Percentiles rank a stretch among this genome's conserved stretches.
Evolutionary conservation across 2,797 vertebrate genomes (phyloP).

Genomic region (Tokudaia muenninki): DNA sequence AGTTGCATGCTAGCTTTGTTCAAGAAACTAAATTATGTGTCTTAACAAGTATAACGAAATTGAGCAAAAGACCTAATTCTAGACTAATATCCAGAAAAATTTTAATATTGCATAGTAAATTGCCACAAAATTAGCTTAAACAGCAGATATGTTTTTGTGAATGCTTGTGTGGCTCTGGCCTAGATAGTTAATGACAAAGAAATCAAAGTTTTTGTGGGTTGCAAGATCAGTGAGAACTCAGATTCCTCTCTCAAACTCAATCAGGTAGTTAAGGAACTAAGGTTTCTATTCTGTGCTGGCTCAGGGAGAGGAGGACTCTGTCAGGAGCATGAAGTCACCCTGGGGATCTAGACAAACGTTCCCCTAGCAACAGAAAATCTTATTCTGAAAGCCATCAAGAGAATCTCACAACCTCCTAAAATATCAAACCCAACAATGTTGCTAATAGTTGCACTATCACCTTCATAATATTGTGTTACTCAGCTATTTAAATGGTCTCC

Average conservation of each 20-base stretch:
- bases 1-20: neutral
- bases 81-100: neutral
- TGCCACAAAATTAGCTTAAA: conserved; percentile 4
- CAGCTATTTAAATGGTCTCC: neutral
- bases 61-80: conserved; percentile 13
- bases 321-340: neutral
- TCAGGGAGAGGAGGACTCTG: neutral
- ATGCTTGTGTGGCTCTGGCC: neutral
- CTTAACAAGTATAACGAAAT: conserved; percentile 21
- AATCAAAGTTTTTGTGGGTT: neutral
- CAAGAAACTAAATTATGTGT: neutral
- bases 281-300: neutral
- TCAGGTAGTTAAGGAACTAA: neutral
- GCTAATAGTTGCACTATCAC: neutral
- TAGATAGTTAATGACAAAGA: neutral
- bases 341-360: neutral
- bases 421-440: neutral
- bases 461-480: neutral
- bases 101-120: neutral
- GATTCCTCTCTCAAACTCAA: neutral
- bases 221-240: neutral
- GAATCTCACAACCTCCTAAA: neutral
- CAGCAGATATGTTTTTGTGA: neutral
- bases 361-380: neutral
- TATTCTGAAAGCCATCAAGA: neutral